Evolutionary conservation across 1,140 invertebrate genomes (phyloP), one percentile per base, ranked within the genome.

Genomic region (Hyposmocoma kahamanoa): DNA sequence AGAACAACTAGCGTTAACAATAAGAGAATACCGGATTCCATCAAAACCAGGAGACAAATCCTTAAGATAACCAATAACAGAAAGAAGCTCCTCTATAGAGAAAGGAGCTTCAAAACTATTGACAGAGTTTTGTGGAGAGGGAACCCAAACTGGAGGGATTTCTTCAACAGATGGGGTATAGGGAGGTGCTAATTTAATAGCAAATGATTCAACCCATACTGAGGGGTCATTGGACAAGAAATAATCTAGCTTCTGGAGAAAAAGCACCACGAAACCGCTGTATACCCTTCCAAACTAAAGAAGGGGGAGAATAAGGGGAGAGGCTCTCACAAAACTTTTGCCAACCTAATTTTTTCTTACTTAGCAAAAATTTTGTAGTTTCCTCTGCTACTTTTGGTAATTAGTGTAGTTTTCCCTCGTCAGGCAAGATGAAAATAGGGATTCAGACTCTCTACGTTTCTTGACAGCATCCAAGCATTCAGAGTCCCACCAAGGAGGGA

Each of bases 401-500:
- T 8, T 10, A 3, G 28, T 3, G 18, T 26, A 43, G 11, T 44
- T 28, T 6, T 24, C n/a, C 0, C 26, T 28, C 10, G 13, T 26
- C 32, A 34, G 8, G 5, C 4, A 8, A 5, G 5, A 8, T 10
- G 8, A 13, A 30, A 48, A 54, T 6, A 1, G 1, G 9, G 5
- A 43, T 48, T 57, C 46, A 19, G 50, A 41, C 8, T 34, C 11
- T 44, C 42, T 41, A 2, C 48, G 21, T 18, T 34, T 45, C 5
- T 39, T 43, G 17, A 52, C 5, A 0, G 41, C 32, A 10, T 36
- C 18, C 1, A 22, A 22, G 19, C 54, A 56, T 17, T 56, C 49
- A 9, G 19, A 13, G 18, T 50, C 49, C 49, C 42, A 50, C 49
- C 42, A 50, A 41, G 41, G 44, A 17, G 39, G 49, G 13, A 32